Conservation (phyloP, 2,797 vertebrate species). For the Furcifer pardalis region DNA sequence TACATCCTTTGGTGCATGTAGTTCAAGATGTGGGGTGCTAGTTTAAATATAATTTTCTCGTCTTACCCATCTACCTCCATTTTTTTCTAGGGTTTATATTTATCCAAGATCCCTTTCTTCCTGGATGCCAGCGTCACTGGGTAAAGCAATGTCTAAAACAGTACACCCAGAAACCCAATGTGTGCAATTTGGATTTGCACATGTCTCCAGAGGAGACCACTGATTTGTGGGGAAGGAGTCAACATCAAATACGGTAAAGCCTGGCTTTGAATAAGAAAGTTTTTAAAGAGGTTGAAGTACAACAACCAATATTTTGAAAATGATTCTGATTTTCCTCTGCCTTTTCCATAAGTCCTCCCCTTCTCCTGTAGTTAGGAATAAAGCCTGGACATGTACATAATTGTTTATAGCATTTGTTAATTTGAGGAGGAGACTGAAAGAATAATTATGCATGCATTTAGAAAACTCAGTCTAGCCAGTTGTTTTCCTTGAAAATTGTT, state of each 20-base stretch:
- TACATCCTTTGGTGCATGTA: background rate
- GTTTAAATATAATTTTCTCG: constrained; percentile 23
- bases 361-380: background rate
- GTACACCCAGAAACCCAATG: constrained; percentile 90
- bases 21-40: constrained; percentile 1
- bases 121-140: constrained; percentile 88
- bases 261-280: background rate
- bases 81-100: constrained; percentile 88
- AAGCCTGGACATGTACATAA: background rate
- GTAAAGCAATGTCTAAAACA: constrained; percentile 89
- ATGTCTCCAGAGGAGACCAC: constrained; percentile 84
- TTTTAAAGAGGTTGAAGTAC: background rate
- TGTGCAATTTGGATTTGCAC: constrained; percentile 96
- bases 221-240: constrained; percentile 90
- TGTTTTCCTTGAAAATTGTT: background rate
- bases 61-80: constrained; percentile 25
- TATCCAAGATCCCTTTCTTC: constrained; percentile 90
- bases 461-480: background rate
- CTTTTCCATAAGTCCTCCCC: background rate
- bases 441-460: background rate
- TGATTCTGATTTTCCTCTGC: background rate
- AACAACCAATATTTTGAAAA: background rate
- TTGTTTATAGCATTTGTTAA: background rate
- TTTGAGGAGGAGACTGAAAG: background rate
- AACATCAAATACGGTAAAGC: constrained; percentile 79